phyloP scores from a whole-genome alignment of 2,797 vertebrate genomes.

The Oryzias dopingdopingensis region DNA sequence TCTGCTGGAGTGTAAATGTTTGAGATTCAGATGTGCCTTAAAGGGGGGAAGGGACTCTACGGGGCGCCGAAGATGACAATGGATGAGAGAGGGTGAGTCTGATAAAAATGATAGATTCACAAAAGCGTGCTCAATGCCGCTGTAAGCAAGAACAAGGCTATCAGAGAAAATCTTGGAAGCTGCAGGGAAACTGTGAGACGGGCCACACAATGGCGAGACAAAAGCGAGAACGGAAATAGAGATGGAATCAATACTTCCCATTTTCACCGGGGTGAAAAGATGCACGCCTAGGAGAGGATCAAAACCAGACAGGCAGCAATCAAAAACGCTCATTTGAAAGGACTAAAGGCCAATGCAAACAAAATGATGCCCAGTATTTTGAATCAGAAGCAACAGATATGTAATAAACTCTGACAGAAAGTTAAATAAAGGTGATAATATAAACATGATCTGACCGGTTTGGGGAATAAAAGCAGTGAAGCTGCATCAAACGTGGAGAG shows the following conservation, averaged over 20 bases:
- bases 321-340: slow-evolving; percentile 57
- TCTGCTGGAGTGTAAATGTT: slow-evolving; percentile 44
- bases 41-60: slow-evolving; percentile 30
- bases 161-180: slow-evolving; percentile 45
- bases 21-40: slow-evolving; percentile 52
- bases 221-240: slow-evolving; percentile 44
- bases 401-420: slow-evolving; percentile 25
- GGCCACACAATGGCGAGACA: slow-evolving; percentile 43
- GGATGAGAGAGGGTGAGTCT: slow-evolving; percentile 36
- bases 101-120: slow-evolving; percentile 63
- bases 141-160: slow-evolving; percentile 61
- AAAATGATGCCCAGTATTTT: slow-evolving; percentile 34
- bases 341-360: slow-evolving; percentile 60
- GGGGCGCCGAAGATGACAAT: slow-evolving; percentile 46
- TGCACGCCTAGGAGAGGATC: slow-evolving; percentile 31
- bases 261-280: slow-evolving; percentile 46
- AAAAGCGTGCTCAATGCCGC: slow-evolving; percentile 59
- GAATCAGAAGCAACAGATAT: slow-evolving; percentile 14
- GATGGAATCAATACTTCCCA: slow-evolving; percentile 56
- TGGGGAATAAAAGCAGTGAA: slow-evolving; percentile 19
- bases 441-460: background rate
- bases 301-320: slow-evolving; percentile 49
- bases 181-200: slow-evolving; percentile 26
- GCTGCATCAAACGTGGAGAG: slow-evolving; percentile 15
- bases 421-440: slow-evolving; percentile 13